Evolutionary conservation across 2,888 invertebrate genomes (phyloP), one percentile per base, ranked within the genome.

Genomic region (Drosophila koepferae): DNA sequence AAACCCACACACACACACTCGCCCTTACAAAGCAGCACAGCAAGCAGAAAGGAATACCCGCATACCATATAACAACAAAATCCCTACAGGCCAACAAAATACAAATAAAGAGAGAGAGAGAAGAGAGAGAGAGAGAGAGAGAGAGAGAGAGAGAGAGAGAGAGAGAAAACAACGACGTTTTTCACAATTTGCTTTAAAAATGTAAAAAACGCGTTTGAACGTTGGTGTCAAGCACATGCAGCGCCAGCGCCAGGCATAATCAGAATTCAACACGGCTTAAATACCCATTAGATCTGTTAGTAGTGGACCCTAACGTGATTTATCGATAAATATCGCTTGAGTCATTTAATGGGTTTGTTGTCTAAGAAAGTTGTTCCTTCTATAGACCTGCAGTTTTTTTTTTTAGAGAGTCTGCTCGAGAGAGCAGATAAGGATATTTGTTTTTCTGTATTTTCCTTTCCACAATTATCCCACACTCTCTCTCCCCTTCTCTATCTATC

Each of bases 111-210:
- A 18, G 36, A 28, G 8, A 23, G 7, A 23, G 23, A 20, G 20
- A 20, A 23, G 1, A 23, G 28, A 38, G 5, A 18, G 20, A 16
- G 8, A 23, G 8, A 16, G 28, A 38, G 5, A 18, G 36, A 28
- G 3, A 16, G 8, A 23, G 28, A 28, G 6, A 6, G 28, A 28
- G 28, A 28, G 5, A 28, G 28, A 28, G 28, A 28, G 28, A 28
- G 6, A 28, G 6, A 28, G 1, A 28, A 28, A 36, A 1, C 5
- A 46, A 46, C 28, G 76, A 60, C 56, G 64, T 51, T 75, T 88
- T 64, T 63, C 49, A 63, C 75, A 85, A 85, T 75, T 88, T 90
- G 70, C 89, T 69, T 88, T 62, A 79, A 85, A 61, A 64, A 53
- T 59, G 44, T 59, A 72, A 53, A 36, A 53, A 34, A 53, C 44